Evolutionary conservation across 2,888 invertebrate genomes (phyloP), one percentile per base, ranked within the genome.

Genomic region (Brachylomia viminalis): DNA sequence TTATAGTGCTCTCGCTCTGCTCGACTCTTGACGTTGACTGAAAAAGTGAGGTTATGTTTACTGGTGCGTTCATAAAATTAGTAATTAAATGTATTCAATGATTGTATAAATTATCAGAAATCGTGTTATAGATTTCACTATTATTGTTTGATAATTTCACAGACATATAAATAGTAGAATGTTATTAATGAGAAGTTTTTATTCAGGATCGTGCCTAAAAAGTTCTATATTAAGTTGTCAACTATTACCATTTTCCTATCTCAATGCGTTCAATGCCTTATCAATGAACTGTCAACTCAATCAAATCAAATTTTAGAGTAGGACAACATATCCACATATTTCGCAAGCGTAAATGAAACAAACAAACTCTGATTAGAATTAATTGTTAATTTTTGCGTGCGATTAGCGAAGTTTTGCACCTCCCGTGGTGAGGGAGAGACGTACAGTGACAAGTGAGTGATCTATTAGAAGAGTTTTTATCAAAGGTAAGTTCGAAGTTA

Each of bases 1-100:
- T 77, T 82, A 45, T 61, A 33, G 61, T 27, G 58, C 52, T 69
- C 23, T 58, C 23, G 58, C 52, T 69, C 23, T 58, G 17, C 17
- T 17, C 33, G 23, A 42, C 65, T 47, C 15, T 73, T 77, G 70
- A 75, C 68, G 77, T 68, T 85, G 73, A 74, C 75, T 47, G 58
- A 52, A 75, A 86, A 84, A 77, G 78, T 84, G 33, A 83, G 86
- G 87, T 87, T 87, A 87, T 75, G 27, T 66, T 76, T 76, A 77
- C 15, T 8, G 42, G 13, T 75, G 79, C 85, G 85, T 85, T 86
- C 80, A 61, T 20, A 58, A 56, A 47, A 68, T 15, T 13, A 2
- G 15, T 30, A n/a, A 47, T 47, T 27, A 15, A 8, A 11, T n/a
- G 6, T 23, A 30, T 23, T 30, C 10, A 20, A 23, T 67, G 10